Evolutionary conservation across 2,797 vertebrate genomes (phyloP).

Genomic region (Eupleurogrammus muticus): DNA sequence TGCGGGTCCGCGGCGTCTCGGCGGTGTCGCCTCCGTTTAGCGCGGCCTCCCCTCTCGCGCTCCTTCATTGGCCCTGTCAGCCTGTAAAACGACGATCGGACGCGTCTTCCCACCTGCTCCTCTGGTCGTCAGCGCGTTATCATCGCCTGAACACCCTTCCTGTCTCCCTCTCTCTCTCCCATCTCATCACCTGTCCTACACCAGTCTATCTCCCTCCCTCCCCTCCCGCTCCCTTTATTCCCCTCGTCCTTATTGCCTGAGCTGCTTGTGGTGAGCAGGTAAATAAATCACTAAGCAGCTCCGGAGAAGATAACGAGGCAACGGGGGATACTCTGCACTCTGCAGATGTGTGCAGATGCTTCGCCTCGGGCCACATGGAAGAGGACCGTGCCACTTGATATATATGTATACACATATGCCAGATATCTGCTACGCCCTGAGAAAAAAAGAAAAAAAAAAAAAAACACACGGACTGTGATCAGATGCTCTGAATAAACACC

Average conservation of each 20-base stretch:
- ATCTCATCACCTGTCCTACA: slow-evolving; percentile 57
- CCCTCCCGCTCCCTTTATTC: slow-evolving; percentile 31
- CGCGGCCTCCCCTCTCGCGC: slow-evolving; percentile 24
- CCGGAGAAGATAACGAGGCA: slow-evolving; percentile 83
- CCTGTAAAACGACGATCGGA: slow-evolving; percentile 63
- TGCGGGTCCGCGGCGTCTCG: slow-evolving; percentile 49
- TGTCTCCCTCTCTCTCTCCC: slow-evolving; percentile 40
- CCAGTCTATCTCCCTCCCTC: slow-evolving; percentile 15
- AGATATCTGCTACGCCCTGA: slow-evolving; percentile 50
- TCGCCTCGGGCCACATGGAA: slow-evolving; percentile 70
- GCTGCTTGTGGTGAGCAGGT: slow-evolving; percentile 73
- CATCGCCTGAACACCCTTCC: slow-evolving; percentile 55
- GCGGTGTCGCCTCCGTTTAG: slow-evolving; percentile 61
- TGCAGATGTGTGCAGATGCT: slow-evolving; percentile 82
- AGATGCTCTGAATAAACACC: slow-evolving; percentile 50
- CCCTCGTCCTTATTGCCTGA: slow-evolving; percentile 63
- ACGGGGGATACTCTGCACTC: slow-evolving; percentile 72
- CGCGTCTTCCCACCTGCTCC: slow-evolving; percentile 73
- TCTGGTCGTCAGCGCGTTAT: slow-evolving; percentile 65
- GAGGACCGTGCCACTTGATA: slow-evolving; percentile 63
- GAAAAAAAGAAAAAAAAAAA: too few relatives aligned
- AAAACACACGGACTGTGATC: slow-evolving; percentile 65
- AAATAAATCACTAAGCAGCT: slow-evolving; percentile 86
- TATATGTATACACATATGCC: slow-evolving; percentile 41
- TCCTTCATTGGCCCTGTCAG: slow-evolving; percentile 62